Percentiles rank a stretch among this genome's conserved stretches.
phyloP scores from a whole-genome alignment of 2,113 vertebrate genomes.

The Procavia capensis region DNA sequence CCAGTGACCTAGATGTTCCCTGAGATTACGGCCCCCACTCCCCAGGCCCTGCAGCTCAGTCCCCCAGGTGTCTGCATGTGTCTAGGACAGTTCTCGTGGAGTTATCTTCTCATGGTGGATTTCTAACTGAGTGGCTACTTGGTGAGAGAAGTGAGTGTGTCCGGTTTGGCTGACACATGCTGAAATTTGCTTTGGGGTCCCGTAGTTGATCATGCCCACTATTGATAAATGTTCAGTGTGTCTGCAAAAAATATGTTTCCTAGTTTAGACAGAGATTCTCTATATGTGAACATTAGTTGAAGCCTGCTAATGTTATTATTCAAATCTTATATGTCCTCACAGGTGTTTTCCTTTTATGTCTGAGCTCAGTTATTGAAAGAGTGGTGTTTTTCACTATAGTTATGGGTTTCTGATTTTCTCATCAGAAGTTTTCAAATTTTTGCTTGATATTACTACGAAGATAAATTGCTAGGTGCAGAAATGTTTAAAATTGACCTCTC shows the following conservation, averaged over 20 bases:
- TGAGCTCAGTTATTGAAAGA: neutral
- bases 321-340: neutral
- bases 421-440: neutral
- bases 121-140: neutral
- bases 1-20: too few species aligned
- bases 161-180: neutral
- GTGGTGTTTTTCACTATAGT: neutral
- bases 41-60: too few species aligned
- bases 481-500: neutral
- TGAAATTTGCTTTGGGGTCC: neutral
- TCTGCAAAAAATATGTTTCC: neutral
- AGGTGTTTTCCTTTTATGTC: neutral
- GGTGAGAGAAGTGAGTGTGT: neutral
- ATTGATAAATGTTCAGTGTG: neutral
- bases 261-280: neutral
- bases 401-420: neutral
- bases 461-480: neutral
- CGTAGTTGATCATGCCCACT: accelerated
- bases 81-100: too few species aligned
- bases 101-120: neutral
- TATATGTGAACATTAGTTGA: neutral
- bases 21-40: too few species aligned
- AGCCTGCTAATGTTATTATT: neutral
- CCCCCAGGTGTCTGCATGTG: too few species aligned
- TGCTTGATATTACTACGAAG: neutral